Conservation (phyloP, 2,888 invertebrate species). For the Drosophila acutilabella region DNA sequence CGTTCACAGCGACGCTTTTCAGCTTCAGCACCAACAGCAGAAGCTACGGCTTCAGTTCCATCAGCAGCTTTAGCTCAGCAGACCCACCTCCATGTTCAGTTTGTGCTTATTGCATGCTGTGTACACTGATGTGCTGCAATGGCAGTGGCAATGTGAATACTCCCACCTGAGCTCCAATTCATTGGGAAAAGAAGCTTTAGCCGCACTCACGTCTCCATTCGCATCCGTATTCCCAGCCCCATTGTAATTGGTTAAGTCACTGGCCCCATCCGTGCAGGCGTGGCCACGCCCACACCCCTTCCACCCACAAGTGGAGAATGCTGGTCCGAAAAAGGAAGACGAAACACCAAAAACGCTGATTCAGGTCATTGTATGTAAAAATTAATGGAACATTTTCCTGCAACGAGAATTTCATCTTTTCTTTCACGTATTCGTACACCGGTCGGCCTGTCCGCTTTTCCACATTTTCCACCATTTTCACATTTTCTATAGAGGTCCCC, state of each 20-base stretch:
- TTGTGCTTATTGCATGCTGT: conserved; percentile 56
- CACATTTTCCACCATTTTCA: conserved; percentile 17
- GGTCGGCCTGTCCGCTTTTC: conserved; percentile 43
- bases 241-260: conserved; percentile 63
- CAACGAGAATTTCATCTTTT: conserved; percentile 69
- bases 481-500: conserved; percentile 19
- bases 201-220: conserved; percentile 53
- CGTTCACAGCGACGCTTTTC: conserved; percentile 65
- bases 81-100: conserved; percentile 8
- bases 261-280: conserved; percentile 30
- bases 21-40: conserved; percentile 53
- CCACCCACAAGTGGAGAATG: neutral
- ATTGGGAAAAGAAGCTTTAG: conserved; percentile 35
- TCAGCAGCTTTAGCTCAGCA: neutral
- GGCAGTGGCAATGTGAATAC: conserved; percentile 46
- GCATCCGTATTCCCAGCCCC: conserved; percentile 26
- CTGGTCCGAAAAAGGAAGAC: conserved; percentile 18
- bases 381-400: conserved; percentile 71
- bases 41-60: neutral
- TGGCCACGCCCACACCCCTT: conserved; percentile 23
- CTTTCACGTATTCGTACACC: conserved; percentile 52
- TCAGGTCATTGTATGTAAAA: conserved; percentile 72
- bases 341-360: conserved; percentile 67
- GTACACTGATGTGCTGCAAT: conserved; percentile 42
- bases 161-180: conserved; percentile 59